Conservation (phyloP, 2,888 invertebrate genomes). For the Agelastica alni region DNA sequence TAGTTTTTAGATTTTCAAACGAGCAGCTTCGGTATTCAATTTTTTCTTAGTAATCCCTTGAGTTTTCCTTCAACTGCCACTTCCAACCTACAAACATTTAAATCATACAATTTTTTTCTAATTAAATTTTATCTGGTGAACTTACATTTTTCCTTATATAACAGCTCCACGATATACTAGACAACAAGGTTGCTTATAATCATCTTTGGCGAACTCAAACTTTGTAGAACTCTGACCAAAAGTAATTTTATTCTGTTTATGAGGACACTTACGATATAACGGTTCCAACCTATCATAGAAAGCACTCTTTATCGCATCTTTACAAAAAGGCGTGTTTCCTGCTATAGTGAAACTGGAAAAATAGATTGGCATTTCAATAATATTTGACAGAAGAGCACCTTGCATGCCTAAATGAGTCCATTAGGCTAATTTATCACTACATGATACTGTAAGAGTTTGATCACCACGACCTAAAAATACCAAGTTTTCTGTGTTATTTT, state of each 20-base stretch:
- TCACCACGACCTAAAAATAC: constrained; percentile 75
- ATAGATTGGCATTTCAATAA: constrained; percentile 71
- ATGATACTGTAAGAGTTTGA: constrained; percentile 85
- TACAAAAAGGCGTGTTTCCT: constrained; percentile 66
- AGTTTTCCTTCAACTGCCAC: constrained; percentile 76
- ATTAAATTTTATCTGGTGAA: neutral
- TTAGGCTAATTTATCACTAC: constrained; percentile 90
- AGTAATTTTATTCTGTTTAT: constrained; percentile 42
- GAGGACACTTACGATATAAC: constrained; percentile 36
- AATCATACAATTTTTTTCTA: neutral
- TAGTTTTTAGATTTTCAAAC: constrained; percentile 57
- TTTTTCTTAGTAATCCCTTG: constrained; percentile 78
- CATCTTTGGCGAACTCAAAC: constrained; percentile 57
- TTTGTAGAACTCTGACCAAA: constrained; percentile 49
- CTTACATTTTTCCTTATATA: constrained; percentile 54
- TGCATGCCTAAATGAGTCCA: constrained; percentile 88
- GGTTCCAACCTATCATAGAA: constrained; percentile 53
- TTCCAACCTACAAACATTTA: constrained; percentile 67
- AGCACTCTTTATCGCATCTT: constrained; percentile 59
- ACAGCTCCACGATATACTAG: constrained; percentile 67
- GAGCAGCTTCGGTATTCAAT: constrained; percentile 48
- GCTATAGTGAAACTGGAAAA: constrained; percentile 74
- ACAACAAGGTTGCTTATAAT: constrained; percentile 61
- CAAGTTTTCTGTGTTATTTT: no score
- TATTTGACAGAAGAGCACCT: constrained; percentile 74